A percentile compares a stretch with the other conserved stretches of the same genome.
Conservation (phyloP, 1,140 invertebrate species). For the Drosophila fuyamai region DNA sequence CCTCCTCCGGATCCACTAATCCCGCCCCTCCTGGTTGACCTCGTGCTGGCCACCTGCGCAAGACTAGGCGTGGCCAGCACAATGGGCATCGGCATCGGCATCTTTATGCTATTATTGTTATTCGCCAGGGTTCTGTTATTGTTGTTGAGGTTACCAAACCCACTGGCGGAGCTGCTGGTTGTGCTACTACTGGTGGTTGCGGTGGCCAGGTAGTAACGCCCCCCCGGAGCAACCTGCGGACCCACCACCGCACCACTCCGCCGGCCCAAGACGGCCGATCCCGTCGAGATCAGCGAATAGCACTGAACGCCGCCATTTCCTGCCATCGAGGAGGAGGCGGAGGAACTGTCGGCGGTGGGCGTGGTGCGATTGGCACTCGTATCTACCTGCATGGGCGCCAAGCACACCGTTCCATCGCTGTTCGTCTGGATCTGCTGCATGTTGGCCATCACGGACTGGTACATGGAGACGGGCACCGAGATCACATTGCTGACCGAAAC, state of each 20-base stretch:
- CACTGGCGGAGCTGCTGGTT: not conserved
- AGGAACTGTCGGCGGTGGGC: not conserved
- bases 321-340: constrained; percentile 12
- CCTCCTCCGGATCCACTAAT: not conserved
- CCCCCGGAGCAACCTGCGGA: constrained; percentile 38
- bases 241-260: constrained; percentile 18
- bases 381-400: constrained; percentile 92
- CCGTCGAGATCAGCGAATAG: constrained; percentile 49
- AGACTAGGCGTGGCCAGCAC: constrained; percentile 40
- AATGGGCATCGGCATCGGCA: constrained; percentile 56
- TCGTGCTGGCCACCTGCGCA: constrained; percentile 12
- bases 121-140: constrained; percentile 51
- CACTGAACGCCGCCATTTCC: constrained; percentile 16
- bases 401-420: constrained; percentile 91
- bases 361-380: constrained; percentile 34
- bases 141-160: constrained; percentile 16
- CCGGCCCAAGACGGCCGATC: constrained; percentile 14
- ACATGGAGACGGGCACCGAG: constrained; percentile 97
- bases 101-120: constrained; percentile 55
- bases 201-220: constrained; percentile 44
- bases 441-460: constrained; percentile 97
- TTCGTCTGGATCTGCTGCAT: constrained; percentile 92
- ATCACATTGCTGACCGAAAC: constrained; percentile 97
- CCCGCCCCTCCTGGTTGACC: constrained; percentile 26
- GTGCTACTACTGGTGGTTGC: constrained; percentile 14